Evolutionary conservation across 2,888 invertebrate species (phyloP), one percentile per base, ranked within the genome.

Genomic region (Tromatobia lineatoria): DNA sequence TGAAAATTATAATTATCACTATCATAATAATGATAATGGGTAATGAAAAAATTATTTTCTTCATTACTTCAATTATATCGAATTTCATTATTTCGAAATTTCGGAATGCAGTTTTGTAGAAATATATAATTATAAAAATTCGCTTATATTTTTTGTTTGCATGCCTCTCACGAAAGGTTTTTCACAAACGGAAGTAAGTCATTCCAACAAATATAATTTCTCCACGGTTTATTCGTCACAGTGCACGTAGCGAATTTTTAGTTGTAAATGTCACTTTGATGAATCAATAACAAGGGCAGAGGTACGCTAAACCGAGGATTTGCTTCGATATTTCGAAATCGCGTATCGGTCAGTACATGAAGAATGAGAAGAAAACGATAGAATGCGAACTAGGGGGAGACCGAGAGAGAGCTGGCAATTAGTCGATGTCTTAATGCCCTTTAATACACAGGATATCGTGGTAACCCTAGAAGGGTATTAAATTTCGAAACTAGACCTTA

Each of bases 401-500:
- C 34, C 73, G 57, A 66, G 79, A 54, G 57, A 81, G 45, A 70
- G 75, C 66, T 84, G 66, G 88, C 89, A 92, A 91, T 91, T 92
- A 90, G 90, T 66, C 89, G 88, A 90, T 90, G 86, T 87, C 87
- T 90, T 86, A 87, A 88, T 89, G 82, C 89, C 89, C 89, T 88
- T 88, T 89, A 91, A 89, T 89, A 86, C 83, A 86, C 67, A 38
- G 73, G 69, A 38, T 45, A 74, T 80, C 64, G 66, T 29, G 74
- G 91, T 90, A 92, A 92, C 85, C 88, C 89, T 90, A 92, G 92
- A 89, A 88, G 91, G 90, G 91, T 93, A 91, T 93, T 90, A 80
- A 86, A 86, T 93, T 93, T 90, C 92, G 85, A 90, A 92, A 92
- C 92, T 91, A 92, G 81, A 87, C 83, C 85, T 85, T 73, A 78